Percentiles rank a stretch among this genome's conserved stretches.
phyloP scores from a whole-genome alignment of 2,888 invertebrate species.

The Euzophera pinguis region DNA sequence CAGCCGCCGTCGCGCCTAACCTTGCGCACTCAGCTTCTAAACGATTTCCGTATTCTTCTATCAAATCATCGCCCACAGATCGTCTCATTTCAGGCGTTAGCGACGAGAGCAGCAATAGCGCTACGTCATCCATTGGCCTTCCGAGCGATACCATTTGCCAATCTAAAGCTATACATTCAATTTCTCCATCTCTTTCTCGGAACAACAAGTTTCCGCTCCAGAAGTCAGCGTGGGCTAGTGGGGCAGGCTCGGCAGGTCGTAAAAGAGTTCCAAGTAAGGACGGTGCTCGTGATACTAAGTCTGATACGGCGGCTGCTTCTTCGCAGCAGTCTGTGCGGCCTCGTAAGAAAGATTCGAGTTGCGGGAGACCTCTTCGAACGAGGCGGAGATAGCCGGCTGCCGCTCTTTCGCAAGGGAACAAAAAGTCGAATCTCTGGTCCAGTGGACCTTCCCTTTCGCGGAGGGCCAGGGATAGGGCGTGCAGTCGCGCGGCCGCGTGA shows the following conservation, averaged over 20 bases:
- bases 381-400: slow-evolving; percentile 89
- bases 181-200: slow-evolving; percentile 68
- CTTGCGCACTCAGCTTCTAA: slow-evolving; percentile 80
- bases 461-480: slow-evolving; percentile 84
- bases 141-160: slow-evolving; percentile 93
- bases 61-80: slow-evolving; percentile 79
- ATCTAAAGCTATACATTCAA: slow-evolving; percentile 86
- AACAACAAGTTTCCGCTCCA: slow-evolving; percentile 91
- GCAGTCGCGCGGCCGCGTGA: slow-evolving; percentile 85
- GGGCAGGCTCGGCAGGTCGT: slow-evolving; percentile 86
- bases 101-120: slow-evolving; percentile 85
- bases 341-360: slow-evolving; percentile 85
- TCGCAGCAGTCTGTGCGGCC: slow-evolving; percentile 82
- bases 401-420: slow-evolving; percentile 88
- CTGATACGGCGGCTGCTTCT: slow-evolving; percentile 81
- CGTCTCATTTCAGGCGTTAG: slow-evolving; percentile 85
- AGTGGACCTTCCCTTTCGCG: slow-evolving; percentile 70
- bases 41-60: slow-evolving; percentile 85
- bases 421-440: slow-evolving; percentile 78
- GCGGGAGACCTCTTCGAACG: slow-evolving; percentile 87
- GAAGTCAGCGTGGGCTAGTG: slow-evolving; percentile 90
- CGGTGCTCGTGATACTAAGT: slow-evolving; percentile 84
- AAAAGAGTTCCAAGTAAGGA: slow-evolving; percentile 85
- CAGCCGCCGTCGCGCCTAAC: slow-evolving; percentile 81
- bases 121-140: slow-evolving; percentile 88